Conservation (phyloP, 1,140 invertebrate genomes). For the Heliconius congener region DNA sequence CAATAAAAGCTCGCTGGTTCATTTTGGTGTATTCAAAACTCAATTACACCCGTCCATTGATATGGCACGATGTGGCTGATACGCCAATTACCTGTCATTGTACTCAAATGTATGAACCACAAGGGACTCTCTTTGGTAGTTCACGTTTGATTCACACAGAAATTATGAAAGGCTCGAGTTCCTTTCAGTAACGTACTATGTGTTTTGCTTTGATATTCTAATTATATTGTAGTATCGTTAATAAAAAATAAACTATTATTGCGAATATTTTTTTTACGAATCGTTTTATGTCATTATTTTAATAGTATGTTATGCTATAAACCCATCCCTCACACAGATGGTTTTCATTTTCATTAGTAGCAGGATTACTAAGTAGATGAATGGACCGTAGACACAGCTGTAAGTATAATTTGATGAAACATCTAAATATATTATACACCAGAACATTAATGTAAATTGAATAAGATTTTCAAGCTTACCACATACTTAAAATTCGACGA, state of each 20-base stretch:
- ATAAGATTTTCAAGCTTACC: neutral
- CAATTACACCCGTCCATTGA: constrained; percentile 30
- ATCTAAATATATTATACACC: neutral
- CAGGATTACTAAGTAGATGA: neutral
- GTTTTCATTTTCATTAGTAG: neutral
- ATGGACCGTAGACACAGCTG: neutral
- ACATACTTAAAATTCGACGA: neutral
- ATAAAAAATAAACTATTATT: neutral
- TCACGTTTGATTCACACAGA: constrained; percentile 27
- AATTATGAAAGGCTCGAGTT: constrained; percentile 8
- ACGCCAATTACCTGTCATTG: constrained; percentile 38
- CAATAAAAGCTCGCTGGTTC: neutral
- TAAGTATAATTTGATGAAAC: neutral
- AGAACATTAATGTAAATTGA: neutral
- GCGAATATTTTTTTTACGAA: neutral
- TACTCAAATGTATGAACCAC: constrained; percentile 24
- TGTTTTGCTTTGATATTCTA: neutral
- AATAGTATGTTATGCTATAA: too few species aligned
- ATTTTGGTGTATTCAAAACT: constrained; percentile 31
- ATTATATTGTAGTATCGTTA: neutral
- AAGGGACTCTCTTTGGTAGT: constrained; percentile 20
- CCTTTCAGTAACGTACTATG: neutral
- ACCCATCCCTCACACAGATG: too few species aligned
- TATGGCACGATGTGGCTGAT: constrained; percentile 29
- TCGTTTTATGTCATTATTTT: neutral